Percentiles rank a stretch among this genome's conserved stretches.
Conservation (phyloP, 2,113 vertebrate genomes). For the Cettia cetti region DNA sequence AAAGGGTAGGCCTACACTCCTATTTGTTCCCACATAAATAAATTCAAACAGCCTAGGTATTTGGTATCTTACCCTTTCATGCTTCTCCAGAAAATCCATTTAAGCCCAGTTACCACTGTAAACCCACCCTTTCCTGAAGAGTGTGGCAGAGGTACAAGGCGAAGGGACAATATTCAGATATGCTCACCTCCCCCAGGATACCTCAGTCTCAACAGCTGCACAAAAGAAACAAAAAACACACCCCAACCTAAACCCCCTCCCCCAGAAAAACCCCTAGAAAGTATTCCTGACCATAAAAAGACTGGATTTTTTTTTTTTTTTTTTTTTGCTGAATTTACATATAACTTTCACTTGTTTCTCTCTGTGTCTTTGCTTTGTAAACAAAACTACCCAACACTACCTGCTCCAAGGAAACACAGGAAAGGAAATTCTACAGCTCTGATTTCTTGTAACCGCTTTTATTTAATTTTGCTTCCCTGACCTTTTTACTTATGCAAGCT, state of each 20-base stretch:
- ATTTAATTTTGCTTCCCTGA: neutral
- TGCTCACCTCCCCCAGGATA: neutral
- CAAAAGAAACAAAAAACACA: neutral
- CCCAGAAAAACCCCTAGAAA: neutral
- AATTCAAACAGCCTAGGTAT: neutral
- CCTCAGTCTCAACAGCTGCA: neutral
- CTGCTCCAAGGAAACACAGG: neutral
- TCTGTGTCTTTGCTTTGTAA: neutral
- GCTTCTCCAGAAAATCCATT: neutral
- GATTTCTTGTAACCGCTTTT: neutral
- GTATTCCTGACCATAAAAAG: neutral
- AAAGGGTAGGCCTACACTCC: neutral
- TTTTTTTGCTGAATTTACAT: neutral
- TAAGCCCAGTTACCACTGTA: neutral
- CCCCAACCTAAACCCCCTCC: neutral
- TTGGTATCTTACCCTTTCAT: neutral
- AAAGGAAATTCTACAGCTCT: neutral
- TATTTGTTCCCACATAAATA: neutral
- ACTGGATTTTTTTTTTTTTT: neutral
- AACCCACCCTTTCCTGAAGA: neutral
- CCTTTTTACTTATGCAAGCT: neutral
- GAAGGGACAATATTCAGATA: neutral
- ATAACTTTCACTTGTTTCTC: neutral
- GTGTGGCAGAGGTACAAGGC: neutral
- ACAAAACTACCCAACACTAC: neutral